Base-by-base conservation (phyloP, 2,797 vertebrate species). In the Hapalemur alaotrensis region DNA sequence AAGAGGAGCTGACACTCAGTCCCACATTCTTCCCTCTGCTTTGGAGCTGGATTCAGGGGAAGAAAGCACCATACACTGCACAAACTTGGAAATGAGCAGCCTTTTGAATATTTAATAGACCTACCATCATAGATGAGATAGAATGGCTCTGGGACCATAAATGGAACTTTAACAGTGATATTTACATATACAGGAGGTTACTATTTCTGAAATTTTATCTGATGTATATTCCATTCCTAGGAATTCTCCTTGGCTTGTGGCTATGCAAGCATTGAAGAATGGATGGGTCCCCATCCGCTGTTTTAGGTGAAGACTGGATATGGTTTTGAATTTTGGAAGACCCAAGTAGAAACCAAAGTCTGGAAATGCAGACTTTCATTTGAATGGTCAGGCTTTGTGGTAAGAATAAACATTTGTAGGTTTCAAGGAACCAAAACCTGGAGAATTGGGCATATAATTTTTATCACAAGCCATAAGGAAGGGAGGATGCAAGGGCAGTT, bases 251-350 rank as follows among this genome's bases (percentile, higher is more conserved):
- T 73, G 23, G 30, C 35, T n/a, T 43, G 5, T 32, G 43, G 18
- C 4, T 85, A 30, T 10, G 17, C 54, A 69, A 28, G 2, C 67
- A 81, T 12, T 61, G 70, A 85, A 81, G 30, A 3, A 4, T 85
- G 70, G 65, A 90, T 9, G 32, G 63, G 32, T 59, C 11, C 57
- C 30, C 18, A 43, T 23, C n/a, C 13, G 11, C 54, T 73, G 28
- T 89, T 94, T 84, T 78, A 95, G 61, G 48, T 48, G 43, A 86
- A 79, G 61, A 23, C 59, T 52, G 81, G 50, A 50, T 52, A 92
- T 32, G 76, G 50, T 59, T 88, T 95, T 93, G 69, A 61, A 20
- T 85, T 91, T 89, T 80, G 38, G 69, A 93, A 91, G 79, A 92
- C 67, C 30, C 85, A 92, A 92, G 38, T 50, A 81, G 52, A 94